phyloP scores from a whole-genome alignment of 2,888 invertebrate genomes.

The Drosophila kambysellisi region DNA sequence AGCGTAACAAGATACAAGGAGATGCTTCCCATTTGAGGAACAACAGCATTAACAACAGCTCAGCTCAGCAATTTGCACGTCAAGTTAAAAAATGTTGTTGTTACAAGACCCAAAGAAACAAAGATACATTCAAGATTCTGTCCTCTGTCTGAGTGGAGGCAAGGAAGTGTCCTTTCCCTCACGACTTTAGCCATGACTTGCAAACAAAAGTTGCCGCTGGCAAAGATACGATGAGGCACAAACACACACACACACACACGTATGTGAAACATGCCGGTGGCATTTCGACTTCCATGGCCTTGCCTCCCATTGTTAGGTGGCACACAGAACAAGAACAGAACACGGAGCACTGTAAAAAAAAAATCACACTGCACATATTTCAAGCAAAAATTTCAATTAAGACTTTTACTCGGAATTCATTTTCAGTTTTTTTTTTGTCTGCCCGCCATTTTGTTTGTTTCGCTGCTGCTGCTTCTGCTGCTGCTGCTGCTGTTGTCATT shows the following conservation, averaged over 20 bases:
- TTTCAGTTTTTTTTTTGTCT: constrained; percentile 45
- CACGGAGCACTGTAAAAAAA: constrained; percentile 21
- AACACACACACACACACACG: constrained; percentile 12
- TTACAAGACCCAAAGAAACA: constrained; percentile 49
- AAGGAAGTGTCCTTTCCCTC: constrained; percentile 5
- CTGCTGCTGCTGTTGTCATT: constrained; percentile 10
- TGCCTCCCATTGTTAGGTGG: constrained; percentile 67
- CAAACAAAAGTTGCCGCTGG: constrained; percentile 71
- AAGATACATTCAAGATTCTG: constrained; percentile 53
- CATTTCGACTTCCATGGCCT: constrained; percentile 63
- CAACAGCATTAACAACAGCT: constrained; percentile 20
- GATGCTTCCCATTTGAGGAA: constrained; percentile 11
- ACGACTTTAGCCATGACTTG: constrained; percentile 67
- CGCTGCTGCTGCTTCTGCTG: constrained; percentile 4
- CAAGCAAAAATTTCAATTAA: constrained; percentile 81
- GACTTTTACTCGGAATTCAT: constrained; percentile 78
- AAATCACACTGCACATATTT: constrained; percentile 70
- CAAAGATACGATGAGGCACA: constrained; percentile 47
- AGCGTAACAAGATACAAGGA: constrained; percentile 26
- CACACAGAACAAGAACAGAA: constrained; percentile 21
- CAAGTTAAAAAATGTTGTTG: constrained; percentile 56
- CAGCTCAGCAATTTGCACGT: constrained; percentile 51
- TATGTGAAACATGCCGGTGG: constrained; percentile 49
- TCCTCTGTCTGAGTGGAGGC: constrained; percentile 5
- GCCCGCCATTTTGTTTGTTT: constrained; percentile 44